Conservation (phyloP, 2,797 vertebrate genomes). For the Nasua narica region DNA sequence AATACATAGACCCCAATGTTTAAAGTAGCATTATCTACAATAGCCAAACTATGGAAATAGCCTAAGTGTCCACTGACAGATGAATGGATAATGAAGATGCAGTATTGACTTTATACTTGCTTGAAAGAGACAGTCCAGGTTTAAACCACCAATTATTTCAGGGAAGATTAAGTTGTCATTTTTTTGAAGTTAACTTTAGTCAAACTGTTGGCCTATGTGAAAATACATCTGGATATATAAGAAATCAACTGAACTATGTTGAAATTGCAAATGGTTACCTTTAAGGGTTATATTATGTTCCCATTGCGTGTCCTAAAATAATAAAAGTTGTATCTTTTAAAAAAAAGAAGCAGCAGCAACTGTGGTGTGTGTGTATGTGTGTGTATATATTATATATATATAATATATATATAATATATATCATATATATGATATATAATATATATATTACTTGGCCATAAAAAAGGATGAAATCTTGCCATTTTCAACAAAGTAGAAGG, state of each 20-base stretch:
- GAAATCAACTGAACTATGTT: neutral
- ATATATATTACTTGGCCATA: neutral
- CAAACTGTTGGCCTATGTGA: neutral
- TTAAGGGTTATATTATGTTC: neutral
- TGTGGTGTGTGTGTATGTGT: neutral
- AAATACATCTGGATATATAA: neutral
- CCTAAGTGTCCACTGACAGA: neutral
- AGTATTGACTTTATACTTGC: neutral
- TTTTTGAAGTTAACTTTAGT: neutral
- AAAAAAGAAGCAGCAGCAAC: neutral
- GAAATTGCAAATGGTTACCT: neutral
- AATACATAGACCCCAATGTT: neutral
- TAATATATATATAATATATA: too few species aligned
- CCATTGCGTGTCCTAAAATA: neutral
- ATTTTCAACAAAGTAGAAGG: neutral
- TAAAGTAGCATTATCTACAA: neutral
- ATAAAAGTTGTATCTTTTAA: neutral
- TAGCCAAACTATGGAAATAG: neutral
- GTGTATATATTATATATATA: too few species aligned
- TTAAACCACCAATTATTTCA: neutral
- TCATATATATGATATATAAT: too few species aligned
- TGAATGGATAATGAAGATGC: neutral
- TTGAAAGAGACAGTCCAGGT: neutral
- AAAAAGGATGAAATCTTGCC: neutral
- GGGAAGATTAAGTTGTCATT: neutral